Evolutionary conservation across 2,113 vertebrate genomes (phyloP), one percentile per base, ranked within the genome.

Genomic region (Amblyornis subalaris): DNA sequence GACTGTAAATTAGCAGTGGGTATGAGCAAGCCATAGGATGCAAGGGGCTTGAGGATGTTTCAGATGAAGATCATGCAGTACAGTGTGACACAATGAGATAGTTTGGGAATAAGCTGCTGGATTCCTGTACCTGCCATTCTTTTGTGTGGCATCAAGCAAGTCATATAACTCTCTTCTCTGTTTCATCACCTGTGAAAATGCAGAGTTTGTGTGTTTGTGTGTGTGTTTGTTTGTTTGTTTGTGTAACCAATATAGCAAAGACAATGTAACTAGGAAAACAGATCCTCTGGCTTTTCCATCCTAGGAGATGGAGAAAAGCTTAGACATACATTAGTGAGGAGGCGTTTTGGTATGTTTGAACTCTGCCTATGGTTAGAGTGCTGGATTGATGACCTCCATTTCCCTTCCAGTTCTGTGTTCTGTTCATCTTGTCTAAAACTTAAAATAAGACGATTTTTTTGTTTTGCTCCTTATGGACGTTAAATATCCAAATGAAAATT

Each of bases 121-220:
- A 75, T 78, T 54, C 50, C 51, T 92, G 57, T 87, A 35, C 82
- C 65, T 85, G 36, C 82, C n/a, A 5, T 85, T 93, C 91, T 94
- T 89, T 9, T 0, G 25, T 91, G 84, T 91, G 80, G 47, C 1
- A 0, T 91, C 71, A 58, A 79, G 35, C 58, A 48, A 82, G 42
- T 93, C 74, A 10, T 9, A 1, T 88, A 77, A 35, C 72, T 50
- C 38, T 79, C 93, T 93, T 95, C 67, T 80, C 70, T 75, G 89
- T 95, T 89, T 57, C 66, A 78, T 94, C 91, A 54, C 77, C 75
- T 93, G 84, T 95, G 74, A 28, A 90, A 82, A 57, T 31, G 45
- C 57, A 60, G 74, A 83, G 67, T n/a, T n/a, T n/a, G n/a, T n/a
- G n/a, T n/a, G n/a, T n/a, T n/a, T n/a, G n/a, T n/a, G n/a, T 58